Evolutionary conservation across 2,797 vertebrate genomes (phyloP).

Genomic region (Hydrocynus forskahlii): DNA sequence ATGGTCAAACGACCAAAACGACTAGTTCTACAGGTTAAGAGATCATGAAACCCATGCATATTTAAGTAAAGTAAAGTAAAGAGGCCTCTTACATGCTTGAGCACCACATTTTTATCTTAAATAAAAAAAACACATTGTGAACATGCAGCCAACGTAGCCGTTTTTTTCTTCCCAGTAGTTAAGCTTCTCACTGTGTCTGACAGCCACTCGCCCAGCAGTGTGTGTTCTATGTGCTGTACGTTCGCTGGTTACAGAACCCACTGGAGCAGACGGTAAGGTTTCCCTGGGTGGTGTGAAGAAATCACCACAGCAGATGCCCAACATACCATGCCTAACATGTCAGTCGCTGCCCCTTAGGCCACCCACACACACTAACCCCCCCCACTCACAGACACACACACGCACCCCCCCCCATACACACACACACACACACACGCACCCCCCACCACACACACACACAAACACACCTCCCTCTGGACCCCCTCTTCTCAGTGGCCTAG

Average conservation of each 20-base stretch:
- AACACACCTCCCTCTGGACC: background rate
- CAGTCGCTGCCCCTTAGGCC: constrained; percentile 67
- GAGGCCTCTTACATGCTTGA: too few relatives aligned
- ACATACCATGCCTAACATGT: constrained; percentile 82
- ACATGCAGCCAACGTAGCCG: background rate
- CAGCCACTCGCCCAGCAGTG: background rate
- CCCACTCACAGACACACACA: background rate
- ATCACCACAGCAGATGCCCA: constrained; percentile 78
- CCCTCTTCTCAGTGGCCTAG: background rate
- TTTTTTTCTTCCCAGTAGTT: background rate
- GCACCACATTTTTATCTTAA: background rate
- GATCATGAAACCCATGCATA: background rate
- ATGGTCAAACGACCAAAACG: too few relatives aligned
- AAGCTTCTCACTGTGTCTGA: background rate
- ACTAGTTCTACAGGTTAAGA: background rate
- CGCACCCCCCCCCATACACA: background rate
- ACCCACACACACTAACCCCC: constrained; percentile 22
- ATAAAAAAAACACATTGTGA: background rate
- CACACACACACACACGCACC: background rate
- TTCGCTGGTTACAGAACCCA: background rate
- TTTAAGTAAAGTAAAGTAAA: too few relatives aligned
- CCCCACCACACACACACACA: background rate
- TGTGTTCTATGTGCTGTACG: too few relatives aligned
- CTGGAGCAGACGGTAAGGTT: constrained; percentile 60
- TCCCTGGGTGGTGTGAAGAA: constrained; percentile 70